These are phyloP conservation scores for Glaucomys volans DNA, from an alignment of 2,113 vertebrate genomes.

Conservation along the genomic window DNA sequence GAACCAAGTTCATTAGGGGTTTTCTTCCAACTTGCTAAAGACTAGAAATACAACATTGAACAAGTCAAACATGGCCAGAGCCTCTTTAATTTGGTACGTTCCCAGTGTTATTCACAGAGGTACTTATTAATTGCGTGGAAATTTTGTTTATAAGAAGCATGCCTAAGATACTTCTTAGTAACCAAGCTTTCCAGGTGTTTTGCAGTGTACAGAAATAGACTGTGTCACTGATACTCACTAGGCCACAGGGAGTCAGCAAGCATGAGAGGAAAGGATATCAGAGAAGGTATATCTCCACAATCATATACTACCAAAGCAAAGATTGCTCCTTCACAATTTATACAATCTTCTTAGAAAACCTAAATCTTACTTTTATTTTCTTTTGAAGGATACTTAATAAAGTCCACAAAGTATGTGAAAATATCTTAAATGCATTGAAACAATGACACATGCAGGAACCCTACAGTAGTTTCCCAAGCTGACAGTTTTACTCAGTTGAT, in stretches of 20 bases:
- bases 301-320: background rate
- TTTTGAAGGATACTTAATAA: background rate
- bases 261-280: background rate
- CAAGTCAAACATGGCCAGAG: background rate
- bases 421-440: background rate
- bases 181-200: background rate
- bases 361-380: background rate
- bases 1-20: background rate
- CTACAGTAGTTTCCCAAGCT: background rate
- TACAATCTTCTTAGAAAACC: background rate
- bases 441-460: background rate
- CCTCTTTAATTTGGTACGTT: background rate
- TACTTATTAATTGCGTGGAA: background rate
- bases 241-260: background rate
- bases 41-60: background rate
- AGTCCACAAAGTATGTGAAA: background rate
- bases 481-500: background rate
- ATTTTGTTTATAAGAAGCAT: background rate
- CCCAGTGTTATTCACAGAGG: background rate
- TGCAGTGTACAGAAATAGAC: background rate
- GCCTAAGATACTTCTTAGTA: background rate
- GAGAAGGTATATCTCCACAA: background rate
- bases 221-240: background rate
- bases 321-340: background rate
- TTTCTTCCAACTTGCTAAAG: background rate